A percentile compares a stretch with the other conserved stretches of the same genome.
phyloP scores from a whole-genome alignment of 2,797 vertebrate genomes.

The Falco cherrug region DNA sequence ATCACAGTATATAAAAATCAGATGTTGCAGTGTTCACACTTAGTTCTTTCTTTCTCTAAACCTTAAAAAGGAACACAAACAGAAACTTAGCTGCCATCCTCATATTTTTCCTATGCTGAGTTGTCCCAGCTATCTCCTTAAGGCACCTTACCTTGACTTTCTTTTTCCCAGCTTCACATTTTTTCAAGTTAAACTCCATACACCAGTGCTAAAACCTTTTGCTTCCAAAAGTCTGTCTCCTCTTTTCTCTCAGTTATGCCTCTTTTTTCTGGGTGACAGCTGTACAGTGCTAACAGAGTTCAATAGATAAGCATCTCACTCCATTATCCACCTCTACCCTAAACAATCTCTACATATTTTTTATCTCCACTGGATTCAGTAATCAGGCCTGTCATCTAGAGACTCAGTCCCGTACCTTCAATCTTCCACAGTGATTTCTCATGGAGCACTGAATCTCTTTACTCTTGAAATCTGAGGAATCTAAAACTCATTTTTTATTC shows the following conservation, averaged over 20 bases:
- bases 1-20: slow-evolving; percentile 20
- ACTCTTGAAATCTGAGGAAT: background rate
- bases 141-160: background rate
- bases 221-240: background rate
- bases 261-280: background rate
- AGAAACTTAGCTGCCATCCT: slow-evolving; percentile 41
- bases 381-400: background rate
- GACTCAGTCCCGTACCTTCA: background rate
- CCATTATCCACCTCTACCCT: background rate
- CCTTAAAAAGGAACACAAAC: slow-evolving; percentile 28
- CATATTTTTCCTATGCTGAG: background rate
- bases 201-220: background rate
- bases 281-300: background rate
- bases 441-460: background rate
- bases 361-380: background rate
- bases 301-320: background rate
- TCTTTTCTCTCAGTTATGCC: background rate
- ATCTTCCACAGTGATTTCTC: background rate
- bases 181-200: slow-evolving; percentile 25
- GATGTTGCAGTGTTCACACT: background rate
- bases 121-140: background rate
- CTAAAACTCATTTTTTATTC: background rate
- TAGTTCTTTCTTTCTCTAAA: slow-evolving; percentile 9
- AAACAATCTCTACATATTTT: background rate
- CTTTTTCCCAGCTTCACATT: background rate